phyloP scores from a whole-genome alignment of 2,888 invertebrate species.

The Diaphora mendica region DNA sequence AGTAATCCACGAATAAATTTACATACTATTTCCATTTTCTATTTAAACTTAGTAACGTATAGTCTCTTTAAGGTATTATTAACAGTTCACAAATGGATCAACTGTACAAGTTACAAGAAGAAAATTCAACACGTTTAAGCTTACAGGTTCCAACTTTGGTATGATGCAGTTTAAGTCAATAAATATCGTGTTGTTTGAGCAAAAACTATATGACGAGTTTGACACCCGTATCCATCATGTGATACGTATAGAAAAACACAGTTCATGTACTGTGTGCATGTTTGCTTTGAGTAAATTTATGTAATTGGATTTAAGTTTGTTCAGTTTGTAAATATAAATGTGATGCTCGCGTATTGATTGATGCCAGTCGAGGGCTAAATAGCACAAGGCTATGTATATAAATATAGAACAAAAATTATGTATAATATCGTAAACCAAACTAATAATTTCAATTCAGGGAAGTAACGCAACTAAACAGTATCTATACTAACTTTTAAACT shows the following conservation, averaged over 20 bases:
- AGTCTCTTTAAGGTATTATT: conserved; percentile 16
- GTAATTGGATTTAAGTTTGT: neutral
- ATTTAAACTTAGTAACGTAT: conserved; percentile 17
- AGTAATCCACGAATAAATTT: conserved; percentile 21
- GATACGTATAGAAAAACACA: neutral
- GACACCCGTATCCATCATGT: neutral
- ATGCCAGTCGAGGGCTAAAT: neutral
- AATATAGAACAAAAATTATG: too few species aligned
- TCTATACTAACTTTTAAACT: too few species aligned
- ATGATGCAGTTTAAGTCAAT: conserved; percentile 15
- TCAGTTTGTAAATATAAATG: neutral
- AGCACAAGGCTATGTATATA: neutral
- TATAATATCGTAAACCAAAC: too few species aligned
- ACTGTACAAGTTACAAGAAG: conserved; percentile 18
- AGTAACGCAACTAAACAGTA: too few species aligned
- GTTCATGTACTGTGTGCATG: neutral
- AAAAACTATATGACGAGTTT: conserved; percentile 7
- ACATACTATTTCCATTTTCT: conserved; percentile 24
- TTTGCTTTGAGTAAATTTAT: neutral
- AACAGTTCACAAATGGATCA: conserved; percentile 14
- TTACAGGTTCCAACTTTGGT: conserved; percentile 14
- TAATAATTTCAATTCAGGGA: too few species aligned
- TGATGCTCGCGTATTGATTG: neutral
- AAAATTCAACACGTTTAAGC: conserved; percentile 15
- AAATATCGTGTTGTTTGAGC: conserved; percentile 7